These are phyloP conservation scores for Anniella stebbinsi DNA, from an alignment of 2,797 vertebrate genomes.

Conservation along the genomic window DNA sequence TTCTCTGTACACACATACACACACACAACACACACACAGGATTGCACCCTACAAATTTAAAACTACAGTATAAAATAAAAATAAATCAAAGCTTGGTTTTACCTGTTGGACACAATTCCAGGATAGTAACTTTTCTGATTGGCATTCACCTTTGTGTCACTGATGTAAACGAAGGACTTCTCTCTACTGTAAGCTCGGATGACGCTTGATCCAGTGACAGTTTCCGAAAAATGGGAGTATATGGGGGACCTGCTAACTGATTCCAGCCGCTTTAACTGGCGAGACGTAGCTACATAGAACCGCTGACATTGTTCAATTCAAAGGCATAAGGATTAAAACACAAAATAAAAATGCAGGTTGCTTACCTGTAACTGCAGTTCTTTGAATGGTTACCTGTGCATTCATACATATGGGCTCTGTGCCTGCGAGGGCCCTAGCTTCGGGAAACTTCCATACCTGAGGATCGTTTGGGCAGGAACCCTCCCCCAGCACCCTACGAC, in stretches of 20 bases:
- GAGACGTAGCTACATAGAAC: conserved; percentile 95
- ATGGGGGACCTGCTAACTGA: conserved; percentile 95
- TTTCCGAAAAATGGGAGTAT: conserved; percentile 98
- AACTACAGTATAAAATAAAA: neutral
- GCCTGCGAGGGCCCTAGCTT: too few species aligned
- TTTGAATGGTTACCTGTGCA: too few species aligned
- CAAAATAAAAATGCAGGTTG: neutral
- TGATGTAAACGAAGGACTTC: conserved; percentile 85
- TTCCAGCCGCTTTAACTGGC: conserved; percentile 96
- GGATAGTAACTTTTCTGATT: conserved; percentile 95
- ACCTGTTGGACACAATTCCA: conserved; percentile 93
- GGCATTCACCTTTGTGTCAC: conserved; percentile 87
- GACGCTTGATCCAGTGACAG: conserved; percentile 89
- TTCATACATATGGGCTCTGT: too few species aligned
- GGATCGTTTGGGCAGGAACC: too few species aligned
- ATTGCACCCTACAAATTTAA: too few species aligned
- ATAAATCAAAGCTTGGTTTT: conserved; percentile 42
- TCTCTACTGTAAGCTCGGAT: conserved; percentile 91
- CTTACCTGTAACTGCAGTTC: too few species aligned
- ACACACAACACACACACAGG: neutral
- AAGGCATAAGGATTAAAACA: conserved; percentile 15
- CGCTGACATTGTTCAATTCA: conserved; percentile 79
- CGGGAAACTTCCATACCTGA: too few species aligned
- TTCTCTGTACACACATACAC: too few species aligned
- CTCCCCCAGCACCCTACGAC: too few species aligned